Evolutionary conservation across 53 echinoderm and acorn worm genomes (phyloP).

Genomic region (Holothuria leucospilota): DNA sequence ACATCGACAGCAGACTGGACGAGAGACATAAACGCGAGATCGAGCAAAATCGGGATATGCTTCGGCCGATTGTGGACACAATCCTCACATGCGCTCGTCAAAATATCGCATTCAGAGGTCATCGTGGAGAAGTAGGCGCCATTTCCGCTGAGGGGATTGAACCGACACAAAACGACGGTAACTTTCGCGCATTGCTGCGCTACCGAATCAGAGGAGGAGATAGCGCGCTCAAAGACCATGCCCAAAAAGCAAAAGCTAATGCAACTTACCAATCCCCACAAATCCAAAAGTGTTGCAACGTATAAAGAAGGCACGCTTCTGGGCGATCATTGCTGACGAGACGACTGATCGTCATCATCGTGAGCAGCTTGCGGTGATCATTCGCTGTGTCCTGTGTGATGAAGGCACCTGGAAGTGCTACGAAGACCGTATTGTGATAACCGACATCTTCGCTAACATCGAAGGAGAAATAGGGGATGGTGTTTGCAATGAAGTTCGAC

Average conservation of each 20-base stretch:
- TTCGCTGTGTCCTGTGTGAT: not conserved
- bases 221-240: not conserved
- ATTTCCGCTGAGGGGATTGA: conserved; percentile 21
- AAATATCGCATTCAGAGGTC: conserved; percentile 16
- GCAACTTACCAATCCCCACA: not conserved
- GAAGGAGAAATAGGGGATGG: not conserved
- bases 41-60: not conserved
- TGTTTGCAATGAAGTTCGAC: not conserved
- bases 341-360: not conserved
- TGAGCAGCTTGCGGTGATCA: conserved; percentile 1
- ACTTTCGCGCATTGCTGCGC: conserved; percentile 15
- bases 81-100: conserved; percentile 26
- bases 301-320: not conserved
- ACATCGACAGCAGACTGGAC: not conserved
- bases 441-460: not conserved
- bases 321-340: conserved; percentile 4
- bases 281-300: not conserved
- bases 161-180: conserved; percentile 2
- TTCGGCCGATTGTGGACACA: conserved; percentile 4
- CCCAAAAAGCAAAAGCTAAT: not conserved
- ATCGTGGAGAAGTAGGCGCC: conserved; percentile 16
- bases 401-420: not conserved
- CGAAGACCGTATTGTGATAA: not conserved
- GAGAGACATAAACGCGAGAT: conserved; percentile 14
- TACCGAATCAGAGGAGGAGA: conserved; percentile 12